These are phyloP conservation scores for Drosophila affinis DNA, from an alignment of 2,888 invertebrate species.

Conservation along the genomic window DNA sequence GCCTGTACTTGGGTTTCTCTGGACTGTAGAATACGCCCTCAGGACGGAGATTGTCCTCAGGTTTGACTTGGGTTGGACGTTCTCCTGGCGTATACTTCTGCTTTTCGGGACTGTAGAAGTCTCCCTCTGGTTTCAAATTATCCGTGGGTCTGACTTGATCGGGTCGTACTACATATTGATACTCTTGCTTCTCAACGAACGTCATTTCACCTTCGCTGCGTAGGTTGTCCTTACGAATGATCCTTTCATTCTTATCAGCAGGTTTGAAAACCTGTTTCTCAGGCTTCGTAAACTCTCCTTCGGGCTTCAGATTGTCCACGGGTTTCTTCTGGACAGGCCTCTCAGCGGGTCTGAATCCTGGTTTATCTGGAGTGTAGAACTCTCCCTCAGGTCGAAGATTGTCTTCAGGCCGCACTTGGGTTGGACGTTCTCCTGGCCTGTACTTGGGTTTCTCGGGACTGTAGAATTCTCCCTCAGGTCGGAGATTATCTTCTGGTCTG, in stretches of 20 bases:
- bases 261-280: conserved; percentile 84
- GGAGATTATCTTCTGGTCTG: conserved; percentile 68
- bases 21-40: conserved; percentile 83
- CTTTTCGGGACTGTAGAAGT: conserved; percentile 47
- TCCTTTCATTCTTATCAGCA: conserved; percentile 82
- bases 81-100: no score
- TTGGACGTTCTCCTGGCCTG: conserved; percentile 47
- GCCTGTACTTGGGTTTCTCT: conserved; percentile 82
- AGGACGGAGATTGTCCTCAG: no score
- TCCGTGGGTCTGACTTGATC: conserved; percentile 37
- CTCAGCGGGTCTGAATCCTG: conserved; percentile 84
- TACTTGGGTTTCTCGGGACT: conserved; percentile 77
- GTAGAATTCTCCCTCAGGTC: conserved; percentile 85
- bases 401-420: conserved; percentile 82
- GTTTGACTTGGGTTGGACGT: no score
- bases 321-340: conserved; percentile 84
- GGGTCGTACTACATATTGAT: conserved; percentile 61
- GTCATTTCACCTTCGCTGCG: conserved; percentile 85
- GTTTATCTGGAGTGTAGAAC: conserved; percentile 81
- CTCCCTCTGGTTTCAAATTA: conserved; percentile 81
- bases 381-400: conserved; percentile 86
- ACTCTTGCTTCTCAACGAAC: conserved; percentile 84
- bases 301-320: conserved; percentile 86
- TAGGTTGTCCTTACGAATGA: conserved; percentile 86
- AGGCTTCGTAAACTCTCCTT: conserved; percentile 79